phyloP scores from a whole-genome alignment of 2,113 vertebrate genomes.

The Loxodonta africana region DNA sequence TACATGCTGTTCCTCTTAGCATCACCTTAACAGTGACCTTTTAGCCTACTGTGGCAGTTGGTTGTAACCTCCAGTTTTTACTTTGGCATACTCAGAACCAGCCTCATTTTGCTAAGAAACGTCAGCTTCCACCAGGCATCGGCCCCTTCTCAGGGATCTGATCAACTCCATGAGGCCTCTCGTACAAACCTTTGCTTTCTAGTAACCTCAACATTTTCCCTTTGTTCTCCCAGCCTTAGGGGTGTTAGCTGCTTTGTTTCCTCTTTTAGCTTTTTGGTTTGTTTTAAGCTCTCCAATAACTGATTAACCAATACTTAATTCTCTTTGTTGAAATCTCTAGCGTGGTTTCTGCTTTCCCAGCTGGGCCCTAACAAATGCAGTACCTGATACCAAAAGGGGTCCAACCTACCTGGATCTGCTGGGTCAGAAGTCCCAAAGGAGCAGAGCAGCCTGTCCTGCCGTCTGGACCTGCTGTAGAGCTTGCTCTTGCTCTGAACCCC shows the following conservation, averaged over 20 bases:
- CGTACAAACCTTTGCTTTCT: background rate
- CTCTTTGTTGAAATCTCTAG: slow-evolving; percentile 10
- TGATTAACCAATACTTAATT: background rate
- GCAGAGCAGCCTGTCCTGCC: background rate
- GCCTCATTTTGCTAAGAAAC: background rate
- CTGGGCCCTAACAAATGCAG: background rate
- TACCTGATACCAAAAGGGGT: background rate
- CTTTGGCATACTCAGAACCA: background rate
- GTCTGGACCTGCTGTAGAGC: too few species aligned
- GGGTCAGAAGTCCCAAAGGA: background rate
- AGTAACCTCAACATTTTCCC: background rate
- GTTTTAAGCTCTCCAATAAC: slow-evolving; percentile 21
- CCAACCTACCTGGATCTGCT: too few species aligned
- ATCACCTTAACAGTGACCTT: slow-evolving; percentile 9
- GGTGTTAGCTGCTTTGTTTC: background rate
- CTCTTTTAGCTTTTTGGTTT: background rate
- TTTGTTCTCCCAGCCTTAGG: background rate
- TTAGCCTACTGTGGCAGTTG: background rate
- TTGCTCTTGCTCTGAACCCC: background rate
- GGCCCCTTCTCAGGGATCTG: background rate
- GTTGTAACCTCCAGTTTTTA: background rate
- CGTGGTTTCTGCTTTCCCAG: slow-evolving; percentile 5
- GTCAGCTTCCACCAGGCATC: background rate
- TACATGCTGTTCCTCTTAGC: background rate
- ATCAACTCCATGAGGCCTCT: background rate